A percentile compares a stretch with the other conserved stretches of the same genome.
These are phyloP conservation scores for Tigriopus japonicus DNA, from an alignment of 1,140 invertebrate genomes.

Conservation along the genomic window DNA sequence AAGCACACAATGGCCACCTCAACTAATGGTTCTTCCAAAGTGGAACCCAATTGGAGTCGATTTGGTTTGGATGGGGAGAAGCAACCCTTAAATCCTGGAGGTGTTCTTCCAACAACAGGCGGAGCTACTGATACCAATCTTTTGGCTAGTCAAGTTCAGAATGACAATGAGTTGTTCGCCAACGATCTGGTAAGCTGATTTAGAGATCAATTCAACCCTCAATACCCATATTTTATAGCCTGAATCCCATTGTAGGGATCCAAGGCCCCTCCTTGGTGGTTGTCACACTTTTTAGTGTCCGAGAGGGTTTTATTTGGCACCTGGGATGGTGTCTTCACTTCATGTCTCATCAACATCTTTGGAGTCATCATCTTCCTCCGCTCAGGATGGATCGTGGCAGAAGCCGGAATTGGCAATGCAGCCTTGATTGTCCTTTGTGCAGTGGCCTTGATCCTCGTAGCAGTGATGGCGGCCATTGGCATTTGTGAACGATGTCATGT, in stretches of 20 bases:
- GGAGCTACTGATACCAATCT: background rate
- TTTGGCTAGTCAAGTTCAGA: background rate
- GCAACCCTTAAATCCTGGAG: background rate
- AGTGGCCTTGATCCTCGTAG: slow-evolving; percentile 68
- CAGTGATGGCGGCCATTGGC: slow-evolving; percentile 78
- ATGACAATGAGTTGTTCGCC: slow-evolving; percentile 57
- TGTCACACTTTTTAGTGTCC: slow-evolving; percentile 77
- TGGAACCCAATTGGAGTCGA: slow-evolving; percentile 1
- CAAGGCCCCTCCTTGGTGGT: slow-evolving; percentile 55
- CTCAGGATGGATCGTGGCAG: slow-evolving; percentile 89
- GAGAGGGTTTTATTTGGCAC: slow-evolving; percentile 86
- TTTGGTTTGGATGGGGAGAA: slow-evolving; percentile 4
- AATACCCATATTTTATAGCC: background rate
- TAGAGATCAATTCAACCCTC: background rate
- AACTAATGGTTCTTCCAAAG: background rate
- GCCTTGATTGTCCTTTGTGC: slow-evolving; percentile 59
- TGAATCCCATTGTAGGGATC: slow-evolving; percentile 37
- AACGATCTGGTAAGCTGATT: slow-evolving; percentile 47
- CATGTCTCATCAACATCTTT: slow-evolving; percentile 87
- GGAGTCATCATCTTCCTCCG: slow-evolving; percentile 89
- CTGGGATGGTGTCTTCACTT: slow-evolving; percentile 92
- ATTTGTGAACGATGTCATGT: slow-evolving; percentile 86
- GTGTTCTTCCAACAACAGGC: background rate
- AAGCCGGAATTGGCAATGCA: slow-evolving; percentile 73
- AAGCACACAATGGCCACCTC: too few species aligned